Evolutionary conservation across 2,113 vertebrate species (phyloP), one percentile per base, ranked within the genome.

Genomic region (Turdus rufiventris): DNA sequence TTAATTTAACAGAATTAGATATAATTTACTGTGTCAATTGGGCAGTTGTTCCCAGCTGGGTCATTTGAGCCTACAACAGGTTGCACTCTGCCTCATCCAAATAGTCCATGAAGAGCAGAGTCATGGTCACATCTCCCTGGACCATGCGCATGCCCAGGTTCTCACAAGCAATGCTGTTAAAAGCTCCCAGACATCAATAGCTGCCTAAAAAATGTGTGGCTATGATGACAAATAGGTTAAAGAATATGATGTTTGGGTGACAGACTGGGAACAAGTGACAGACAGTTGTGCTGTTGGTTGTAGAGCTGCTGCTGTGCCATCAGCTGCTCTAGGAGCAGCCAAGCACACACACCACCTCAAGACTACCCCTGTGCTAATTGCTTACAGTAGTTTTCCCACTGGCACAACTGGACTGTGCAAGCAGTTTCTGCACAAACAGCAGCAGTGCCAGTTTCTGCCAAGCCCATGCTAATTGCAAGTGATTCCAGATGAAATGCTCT

Each of bases 391-490:
- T 36, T 70, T 83, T 83, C 63, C 63, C 40, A 47, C 9, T 43
- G 67, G 91, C 91, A 95, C 78, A 73, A 87, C 50, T 23, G 66
- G 78, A 88, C 77, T 70, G 58, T 18, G 51, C 58, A 63, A 77
- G 77, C 18, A 85, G 82, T 61, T 96, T 80, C 92, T 83, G 17
- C 45, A 58, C 75, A 89, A 93, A 91, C 81, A 94, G 85, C n/a
- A 54, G 61, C 60, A 90, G 48, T 67, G 92, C 72, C 92, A 94
- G 92, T 86, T 96, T 93, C 92, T 96, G 91, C 95, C 94, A 94
- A 96, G 94, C 78, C 92, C 88, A 76, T 43, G 65, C 63, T 92
- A 95, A 96, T 80, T 90, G 51, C 70, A 88, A 88, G 51, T 18
- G 68, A 94, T 67, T 76, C 78, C 85, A 90, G 75, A 47, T 56